A percentile compares a stretch with the other conserved stretches of the same genome.
Conservation (phyloP, 2,888 invertebrate genomes). For the Troides helena region DNA sequence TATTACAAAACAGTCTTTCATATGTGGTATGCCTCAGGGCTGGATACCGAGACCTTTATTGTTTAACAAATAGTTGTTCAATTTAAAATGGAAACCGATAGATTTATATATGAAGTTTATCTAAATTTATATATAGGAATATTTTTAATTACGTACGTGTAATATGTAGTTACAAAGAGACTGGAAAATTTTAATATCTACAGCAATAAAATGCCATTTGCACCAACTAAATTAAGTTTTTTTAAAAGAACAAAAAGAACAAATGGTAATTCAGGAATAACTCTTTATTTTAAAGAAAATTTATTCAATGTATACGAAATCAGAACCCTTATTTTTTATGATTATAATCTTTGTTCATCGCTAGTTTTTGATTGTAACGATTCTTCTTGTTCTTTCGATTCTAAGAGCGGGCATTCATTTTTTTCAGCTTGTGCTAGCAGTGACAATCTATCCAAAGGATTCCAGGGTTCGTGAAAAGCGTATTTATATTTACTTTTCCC, state of each 20-base stretch:
- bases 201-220: no score
- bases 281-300: background rate
- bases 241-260: background rate
- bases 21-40: no score
- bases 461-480: constrained; percentile 74
- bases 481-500: constrained; percentile 64
- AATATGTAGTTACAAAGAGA: no score
- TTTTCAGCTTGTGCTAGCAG: constrained; percentile 62
- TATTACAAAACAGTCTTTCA: no score
- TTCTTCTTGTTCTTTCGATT: constrained; percentile 30
- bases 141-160: no score
- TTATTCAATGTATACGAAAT: constrained; percentile 39
- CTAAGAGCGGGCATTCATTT: constrained; percentile 34
- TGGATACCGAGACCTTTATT: no score
- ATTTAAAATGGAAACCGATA: no score
- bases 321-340: constrained; percentile 48
- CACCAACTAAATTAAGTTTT: background rate
- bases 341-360: constrained; percentile 37
- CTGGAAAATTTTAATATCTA: no score
- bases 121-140: no score
- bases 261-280: background rate
- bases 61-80: no score
- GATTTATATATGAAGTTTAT: no score
- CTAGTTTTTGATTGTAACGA: constrained; percentile 31
- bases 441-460: constrained; percentile 59